Conservation (phyloP, 2,113 vertebrate species). For the Phaethornis superciliosus region DNA sequence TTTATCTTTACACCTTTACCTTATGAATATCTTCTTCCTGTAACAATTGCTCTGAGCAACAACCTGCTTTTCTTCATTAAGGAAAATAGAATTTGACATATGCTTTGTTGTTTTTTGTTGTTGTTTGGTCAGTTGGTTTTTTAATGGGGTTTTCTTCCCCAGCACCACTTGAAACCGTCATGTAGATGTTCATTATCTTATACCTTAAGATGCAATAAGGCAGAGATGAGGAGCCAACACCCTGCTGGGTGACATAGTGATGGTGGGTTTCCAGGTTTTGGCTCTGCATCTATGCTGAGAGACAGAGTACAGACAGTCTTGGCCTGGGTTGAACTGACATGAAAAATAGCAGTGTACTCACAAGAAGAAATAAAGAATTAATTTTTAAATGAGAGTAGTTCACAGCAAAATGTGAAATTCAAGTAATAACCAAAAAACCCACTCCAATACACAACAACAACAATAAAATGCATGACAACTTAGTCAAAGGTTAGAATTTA, state of each 20-base stretch:
- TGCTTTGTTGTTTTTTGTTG: rapidly evolving
- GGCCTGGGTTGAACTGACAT: background rate
- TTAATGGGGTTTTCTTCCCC: background rate
- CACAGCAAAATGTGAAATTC: rapidly evolving
- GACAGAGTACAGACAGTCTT: rapidly evolving
- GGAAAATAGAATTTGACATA: background rate
- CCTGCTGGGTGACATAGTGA: too few species aligned
- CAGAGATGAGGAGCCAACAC: background rate
- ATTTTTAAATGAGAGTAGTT: background rate
- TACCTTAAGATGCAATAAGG: background rate
- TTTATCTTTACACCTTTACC: background rate
- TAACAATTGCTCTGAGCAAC: background rate
- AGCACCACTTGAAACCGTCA: background rate
- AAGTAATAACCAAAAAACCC: rapidly evolving
- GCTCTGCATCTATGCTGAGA: rapidly evolving
- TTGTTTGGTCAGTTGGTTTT: background rate
- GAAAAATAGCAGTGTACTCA: background rate
- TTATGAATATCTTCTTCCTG: background rate
- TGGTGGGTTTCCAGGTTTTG: rapidly evolving
- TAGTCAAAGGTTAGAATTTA: background rate
- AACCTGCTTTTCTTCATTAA: background rate
- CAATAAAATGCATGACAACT: rapidly evolving
- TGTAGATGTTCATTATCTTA: background rate
- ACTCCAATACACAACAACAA: background rate
- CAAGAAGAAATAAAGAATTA: background rate